Percentiles rank a stretch among this genome's conserved stretches.
These are phyloP conservation scores for Suncus etruscus DNA, from an alignment of 2,113 vertebrate genomes.

Conservation along the genomic window DNA sequence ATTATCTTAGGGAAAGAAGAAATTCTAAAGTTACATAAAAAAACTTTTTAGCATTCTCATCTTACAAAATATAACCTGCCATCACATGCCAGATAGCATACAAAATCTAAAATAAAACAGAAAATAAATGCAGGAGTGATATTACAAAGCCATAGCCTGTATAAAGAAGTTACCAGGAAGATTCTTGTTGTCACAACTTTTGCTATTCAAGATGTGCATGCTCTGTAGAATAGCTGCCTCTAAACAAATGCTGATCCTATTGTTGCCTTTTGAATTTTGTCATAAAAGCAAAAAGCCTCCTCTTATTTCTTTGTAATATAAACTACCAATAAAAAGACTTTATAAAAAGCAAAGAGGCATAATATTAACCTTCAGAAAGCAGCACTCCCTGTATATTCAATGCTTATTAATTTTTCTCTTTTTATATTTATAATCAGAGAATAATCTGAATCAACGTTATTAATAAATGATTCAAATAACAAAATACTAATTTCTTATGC, in stretches of 20 bases:
- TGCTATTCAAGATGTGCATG: background rate
- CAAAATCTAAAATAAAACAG: background rate
- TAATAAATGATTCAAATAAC: slow-evolving; percentile 25
- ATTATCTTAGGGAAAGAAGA: background rate
- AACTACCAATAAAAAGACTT: background rate
- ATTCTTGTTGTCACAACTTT: background rate
- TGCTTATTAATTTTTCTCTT: slow-evolving; percentile 9
- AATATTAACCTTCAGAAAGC: background rate
- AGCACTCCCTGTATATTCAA: background rate
- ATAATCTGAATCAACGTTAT: background rate
- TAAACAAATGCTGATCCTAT: background rate
- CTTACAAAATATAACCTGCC: background rate
- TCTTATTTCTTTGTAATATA: background rate
- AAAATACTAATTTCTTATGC: background rate
- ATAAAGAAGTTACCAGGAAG: background rate
- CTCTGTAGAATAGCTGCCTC: background rate
- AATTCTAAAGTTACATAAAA: background rate
- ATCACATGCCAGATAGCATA: background rate
- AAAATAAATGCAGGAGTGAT: background rate
- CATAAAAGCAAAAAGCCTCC: background rate
- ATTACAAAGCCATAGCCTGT: background rate
- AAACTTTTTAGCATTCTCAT: background rate
- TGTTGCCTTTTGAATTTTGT: background rate
- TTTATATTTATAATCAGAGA: slow-evolving; percentile 34
- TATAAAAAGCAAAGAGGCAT: background rate